Percentiles rank a stretch among this genome's conserved stretches.
These are phyloP conservation scores for Leptinotarsa haldemani DNA, from an alignment of 2,888 invertebrate genomes.

Conservation along the genomic window DNA sequence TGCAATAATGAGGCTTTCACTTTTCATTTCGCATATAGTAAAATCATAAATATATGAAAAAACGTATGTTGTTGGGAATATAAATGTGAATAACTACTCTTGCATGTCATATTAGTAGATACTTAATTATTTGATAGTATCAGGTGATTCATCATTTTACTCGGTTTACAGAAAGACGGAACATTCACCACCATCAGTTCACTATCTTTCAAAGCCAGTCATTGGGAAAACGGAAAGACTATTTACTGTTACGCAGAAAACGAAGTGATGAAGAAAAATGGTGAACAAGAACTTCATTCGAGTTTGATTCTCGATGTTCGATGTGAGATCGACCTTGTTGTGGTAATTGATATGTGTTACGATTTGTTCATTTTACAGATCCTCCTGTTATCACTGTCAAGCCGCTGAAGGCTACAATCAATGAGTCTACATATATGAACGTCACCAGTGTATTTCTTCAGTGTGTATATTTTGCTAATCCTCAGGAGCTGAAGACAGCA, in stretches of 20 bases:
- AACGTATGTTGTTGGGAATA: too few relatives aligned
- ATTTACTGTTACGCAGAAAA: constrained; percentile 87
- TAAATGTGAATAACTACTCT: too few relatives aligned
- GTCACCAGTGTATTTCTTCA: constrained; percentile 72
- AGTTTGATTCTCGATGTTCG: constrained; percentile 82
- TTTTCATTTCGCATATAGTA: too few relatives aligned
- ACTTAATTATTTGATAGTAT: background rate
- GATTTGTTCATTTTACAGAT: constrained; percentile 70
- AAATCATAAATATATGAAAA: too few relatives aligned
- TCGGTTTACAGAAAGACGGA: constrained; percentile 74
- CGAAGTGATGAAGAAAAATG: constrained; percentile 78
- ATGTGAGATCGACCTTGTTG: constrained; percentile 75
- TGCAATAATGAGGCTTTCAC: too few relatives aligned
- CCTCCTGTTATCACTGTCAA: constrained; percentile 84
- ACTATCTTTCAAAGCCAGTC: constrained; percentile 81
- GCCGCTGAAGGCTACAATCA: constrained; percentile 81
- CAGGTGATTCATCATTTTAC: background rate
- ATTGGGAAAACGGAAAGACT: constrained; percentile 82
- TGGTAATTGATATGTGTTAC: background rate
- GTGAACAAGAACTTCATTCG: constrained; percentile 80
- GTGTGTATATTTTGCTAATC: constrained; percentile 89
- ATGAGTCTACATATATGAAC: constrained; percentile 70
- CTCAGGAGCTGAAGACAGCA: constrained; percentile 79
- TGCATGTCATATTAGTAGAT: too few relatives aligned
- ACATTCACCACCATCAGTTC: constrained; percentile 85